Evolutionary conservation across 2,888 invertebrate species (phyloP).

Genomic region (Drosophila mimica): DNA sequence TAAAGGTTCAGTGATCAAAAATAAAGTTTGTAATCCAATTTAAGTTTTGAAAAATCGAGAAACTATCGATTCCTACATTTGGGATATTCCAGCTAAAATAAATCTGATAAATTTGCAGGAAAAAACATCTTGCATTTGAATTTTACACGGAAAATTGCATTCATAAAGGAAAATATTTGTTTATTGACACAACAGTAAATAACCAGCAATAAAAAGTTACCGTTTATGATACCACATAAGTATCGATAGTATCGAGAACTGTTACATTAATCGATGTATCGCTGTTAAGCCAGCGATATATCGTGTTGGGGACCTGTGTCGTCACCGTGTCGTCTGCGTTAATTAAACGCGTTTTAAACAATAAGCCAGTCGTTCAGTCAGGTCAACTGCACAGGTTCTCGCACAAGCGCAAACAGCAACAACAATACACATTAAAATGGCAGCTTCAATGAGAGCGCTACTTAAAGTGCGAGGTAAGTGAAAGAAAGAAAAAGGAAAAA

Average conservation of each 20-base stretch:
- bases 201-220: not conserved
- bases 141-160: not conserved
- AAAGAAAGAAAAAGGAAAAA: not conserved
- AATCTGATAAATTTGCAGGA: not conserved
- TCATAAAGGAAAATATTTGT: not conserved
- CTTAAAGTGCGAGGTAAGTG: conserved; percentile 87
- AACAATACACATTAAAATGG: conserved; percentile 85
- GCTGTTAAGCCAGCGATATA: conserved; percentile 18
- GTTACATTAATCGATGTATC: conserved; percentile 16
- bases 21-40: not conserved
- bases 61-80: not conserved
- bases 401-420: conserved; percentile 64
- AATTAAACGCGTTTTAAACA: conserved; percentile 77
- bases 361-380: conserved; percentile 47
- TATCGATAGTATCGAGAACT: conserved; percentile 7
- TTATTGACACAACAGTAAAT: not conserved
- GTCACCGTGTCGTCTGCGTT: conserved; percentile 61
- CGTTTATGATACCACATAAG: not conserved
- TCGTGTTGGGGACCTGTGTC: conserved; percentile 24
- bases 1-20: conserved; percentile 59
- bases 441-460: conserved; percentile 87
- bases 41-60: not conserved
- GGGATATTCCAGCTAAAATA: not conserved
- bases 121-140: not conserved
- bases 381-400: conserved; percentile 62